phyloP scores from a whole-genome alignment of 2,113 vertebrate species.

The Epinephelus cyanopodus region DNA sequence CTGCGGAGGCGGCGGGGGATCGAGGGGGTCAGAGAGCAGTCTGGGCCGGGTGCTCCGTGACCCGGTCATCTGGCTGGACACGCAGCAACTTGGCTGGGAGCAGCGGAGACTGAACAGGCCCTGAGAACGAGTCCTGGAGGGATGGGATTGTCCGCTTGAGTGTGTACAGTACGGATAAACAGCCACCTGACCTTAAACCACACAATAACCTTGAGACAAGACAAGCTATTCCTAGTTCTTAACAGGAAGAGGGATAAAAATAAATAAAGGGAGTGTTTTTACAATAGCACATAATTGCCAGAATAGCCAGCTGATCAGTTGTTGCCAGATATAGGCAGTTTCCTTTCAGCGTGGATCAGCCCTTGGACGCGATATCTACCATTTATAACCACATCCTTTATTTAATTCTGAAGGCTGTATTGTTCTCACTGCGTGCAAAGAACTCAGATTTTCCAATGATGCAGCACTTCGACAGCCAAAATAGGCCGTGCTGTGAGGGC shows the following conservation, averaged over 20 bases:
- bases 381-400: conserved; percentile 42
- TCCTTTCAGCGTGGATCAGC: conserved; percentile 23
- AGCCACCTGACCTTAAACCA: conserved; percentile 43
- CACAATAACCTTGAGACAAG: conserved; percentile 28
- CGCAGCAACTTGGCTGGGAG: conserved; percentile 39
- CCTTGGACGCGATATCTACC: background rate
- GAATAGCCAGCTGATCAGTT: conserved; percentile 6
- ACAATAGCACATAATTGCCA: conserved; percentile 14
- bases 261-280: conserved; percentile 15
- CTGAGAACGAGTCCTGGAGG: conserved; percentile 19
- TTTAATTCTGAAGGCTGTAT: conserved; percentile 36
- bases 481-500: conserved; percentile 54
- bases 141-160: background rate
- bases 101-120: conserved; percentile 9
- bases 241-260: conserved; percentile 51
- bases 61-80: conserved; percentile 70
- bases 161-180: conserved; percentile 6
- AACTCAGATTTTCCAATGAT: conserved; percentile 61
- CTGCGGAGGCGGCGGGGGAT: conserved; percentile 21
- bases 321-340: conserved; percentile 17
- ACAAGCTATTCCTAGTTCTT: conserved; percentile 32
- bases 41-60: conserved; percentile 58
- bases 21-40: conserved; percentile 54
- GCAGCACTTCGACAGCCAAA: conserved; percentile 66
- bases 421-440: conserved; percentile 44